Conservation (phyloP, 1,140 invertebrate genomes). For the Frieseomelitta varia region DNA sequence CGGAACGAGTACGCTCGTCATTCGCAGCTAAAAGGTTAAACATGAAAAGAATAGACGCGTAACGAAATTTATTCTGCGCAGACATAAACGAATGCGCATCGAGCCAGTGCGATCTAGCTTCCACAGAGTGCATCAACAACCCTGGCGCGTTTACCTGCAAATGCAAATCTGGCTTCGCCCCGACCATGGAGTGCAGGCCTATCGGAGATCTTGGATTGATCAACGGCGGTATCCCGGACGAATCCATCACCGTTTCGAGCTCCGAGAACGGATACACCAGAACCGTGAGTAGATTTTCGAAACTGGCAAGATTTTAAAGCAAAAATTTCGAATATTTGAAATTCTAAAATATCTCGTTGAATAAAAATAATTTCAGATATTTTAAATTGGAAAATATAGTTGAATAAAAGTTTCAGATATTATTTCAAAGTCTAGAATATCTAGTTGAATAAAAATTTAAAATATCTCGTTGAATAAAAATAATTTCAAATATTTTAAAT, state of each 20-base stretch:
- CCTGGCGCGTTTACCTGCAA: slow-evolving; percentile 96
- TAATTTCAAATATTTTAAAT: no score
- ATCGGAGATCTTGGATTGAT: slow-evolving; percentile 94
- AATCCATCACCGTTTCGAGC: slow-evolving; percentile 92
- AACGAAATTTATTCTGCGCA: slow-evolving; percentile 44
- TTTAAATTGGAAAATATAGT: no score
- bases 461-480: no score
- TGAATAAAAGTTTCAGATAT: no score
- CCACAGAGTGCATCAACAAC: slow-evolving; percentile 95
- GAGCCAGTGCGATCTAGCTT: slow-evolving; percentile 94
- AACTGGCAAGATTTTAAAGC: no score
- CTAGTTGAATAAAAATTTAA: no score
- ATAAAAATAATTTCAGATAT: no score
- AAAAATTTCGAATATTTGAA: no score
- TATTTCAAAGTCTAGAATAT: no score
- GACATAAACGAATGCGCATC: slow-evolving; percentile 96
- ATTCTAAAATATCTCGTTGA: no score
- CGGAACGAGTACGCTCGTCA: no score
- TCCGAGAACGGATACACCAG: slow-evolving; percentile 92
- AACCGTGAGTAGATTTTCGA: slow-evolving; percentile 83
- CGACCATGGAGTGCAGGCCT: slow-evolving; percentile 94
- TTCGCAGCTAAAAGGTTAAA: neutral
- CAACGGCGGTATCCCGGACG: slow-evolving; percentile 94
- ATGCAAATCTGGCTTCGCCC: slow-evolving; percentile 92
- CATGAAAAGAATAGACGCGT: no score